Percentiles rank a stretch among this genome's conserved stretches.
These are phyloP conservation scores for Poicephalus meyeri DNA, from an alignment of 2,113 vertebrate species.

Conservation along the genomic window DNA sequence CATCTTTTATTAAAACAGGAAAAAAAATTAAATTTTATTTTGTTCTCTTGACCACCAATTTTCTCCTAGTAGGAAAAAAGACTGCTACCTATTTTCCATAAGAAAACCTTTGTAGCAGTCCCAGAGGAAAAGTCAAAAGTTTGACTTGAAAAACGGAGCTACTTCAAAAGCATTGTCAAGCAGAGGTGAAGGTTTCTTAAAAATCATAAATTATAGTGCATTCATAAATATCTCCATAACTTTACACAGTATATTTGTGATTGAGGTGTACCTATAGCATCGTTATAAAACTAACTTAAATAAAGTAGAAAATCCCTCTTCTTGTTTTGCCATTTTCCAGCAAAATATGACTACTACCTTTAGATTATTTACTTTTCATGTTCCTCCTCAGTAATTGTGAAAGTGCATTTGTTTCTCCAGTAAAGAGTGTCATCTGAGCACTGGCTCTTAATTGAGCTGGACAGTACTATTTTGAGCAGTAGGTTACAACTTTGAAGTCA, in stretches of 20 bases:
- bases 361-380: not conserved
- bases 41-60: constrained; percentile 44
- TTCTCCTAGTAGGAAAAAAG: not conserved
- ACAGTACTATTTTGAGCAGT: not conserved
- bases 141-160: constrained; percentile 77
- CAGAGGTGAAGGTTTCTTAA: constrained; percentile 63
- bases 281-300: not conserved
- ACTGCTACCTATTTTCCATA: constrained; percentile 57
- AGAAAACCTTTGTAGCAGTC: constrained; percentile 74
- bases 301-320: constrained; percentile 39
- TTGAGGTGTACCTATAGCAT: not conserved
- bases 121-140: constrained; percentile 76
- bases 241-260: not conserved
- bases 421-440: not conserved
- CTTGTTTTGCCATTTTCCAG: not conserved
- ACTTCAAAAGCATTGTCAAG: constrained; percentile 81
- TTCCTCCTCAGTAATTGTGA: not conserved
- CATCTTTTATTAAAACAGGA: not conserved
- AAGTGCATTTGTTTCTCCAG: not conserved
- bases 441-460: not conserved
- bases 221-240: constrained; percentile 30
- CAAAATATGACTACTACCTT: not conserved
- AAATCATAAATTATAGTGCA: constrained; percentile 58
- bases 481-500: not conserved
- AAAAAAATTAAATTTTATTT: not conserved